Evolutionary conservation across 2,797 vertebrate species (phyloP).

Genomic region (Melanotaenia nigrans): DNA sequence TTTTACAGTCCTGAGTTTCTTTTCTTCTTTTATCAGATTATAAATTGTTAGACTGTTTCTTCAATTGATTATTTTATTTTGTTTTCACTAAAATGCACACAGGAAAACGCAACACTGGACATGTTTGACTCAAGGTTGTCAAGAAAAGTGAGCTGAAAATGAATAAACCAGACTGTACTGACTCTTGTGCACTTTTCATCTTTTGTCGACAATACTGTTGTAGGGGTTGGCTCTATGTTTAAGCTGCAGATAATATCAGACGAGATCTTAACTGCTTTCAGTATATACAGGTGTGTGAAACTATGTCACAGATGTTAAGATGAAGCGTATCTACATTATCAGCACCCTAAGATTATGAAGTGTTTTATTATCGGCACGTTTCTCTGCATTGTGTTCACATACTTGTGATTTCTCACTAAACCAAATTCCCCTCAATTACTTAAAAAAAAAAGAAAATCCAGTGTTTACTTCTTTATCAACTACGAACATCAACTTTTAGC

Average conservation of each 20-base stretch:
- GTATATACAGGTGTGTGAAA: slow-evolving; percentile 63
- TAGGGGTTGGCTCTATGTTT: not conserved
- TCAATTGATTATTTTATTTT: not conserved
- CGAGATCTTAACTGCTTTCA: slow-evolving; percentile 19
- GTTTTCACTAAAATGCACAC: not conserved
- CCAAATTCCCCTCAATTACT: not conserved
- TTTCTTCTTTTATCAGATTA: not conserved
- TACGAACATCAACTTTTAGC: too few relatives aligned
- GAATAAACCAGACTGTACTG: slow-evolving; percentile 63
- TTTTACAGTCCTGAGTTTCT: not conserved
- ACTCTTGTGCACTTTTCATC: not conserved
- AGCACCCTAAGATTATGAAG: slow-evolving; percentile 5
- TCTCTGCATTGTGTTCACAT: not conserved
- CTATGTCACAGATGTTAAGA: slow-evolving; percentile 71
- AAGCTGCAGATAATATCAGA: slow-evolving; percentile 45
- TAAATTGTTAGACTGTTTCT: slow-evolving; percentile 1
- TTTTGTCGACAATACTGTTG: not conserved
- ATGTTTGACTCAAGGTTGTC: slow-evolving; percentile 6
- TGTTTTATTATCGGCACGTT: not conserved
- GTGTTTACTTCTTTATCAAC: too few relatives aligned
- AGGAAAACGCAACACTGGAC: slow-evolving; percentile 3
- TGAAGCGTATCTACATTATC: slow-evolving; percentile 54
- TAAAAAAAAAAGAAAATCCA: not conserved
- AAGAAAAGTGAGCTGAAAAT: slow-evolving; percentile 41
- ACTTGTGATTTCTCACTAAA: not conserved